Conservation (phyloP, 1,140 invertebrate species). For the Portunus trituberculatus region DNA sequence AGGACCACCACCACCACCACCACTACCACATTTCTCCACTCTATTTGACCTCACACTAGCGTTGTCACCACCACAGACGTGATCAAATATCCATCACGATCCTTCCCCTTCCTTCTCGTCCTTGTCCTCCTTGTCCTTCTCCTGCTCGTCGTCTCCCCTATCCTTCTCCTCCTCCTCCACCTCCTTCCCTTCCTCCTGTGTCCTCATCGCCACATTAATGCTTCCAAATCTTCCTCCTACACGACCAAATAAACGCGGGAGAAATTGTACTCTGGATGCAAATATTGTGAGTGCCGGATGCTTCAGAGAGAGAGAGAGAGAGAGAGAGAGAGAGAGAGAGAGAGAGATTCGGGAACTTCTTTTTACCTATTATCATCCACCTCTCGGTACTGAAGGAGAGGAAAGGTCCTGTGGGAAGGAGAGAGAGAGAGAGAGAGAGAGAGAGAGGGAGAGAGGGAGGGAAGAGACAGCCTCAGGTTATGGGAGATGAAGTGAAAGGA, state of each 20-base stretch:
- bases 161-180: too few species aligned
- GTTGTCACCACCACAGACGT: background rate
- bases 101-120: background rate
- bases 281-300: background rate
- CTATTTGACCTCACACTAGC: background rate
- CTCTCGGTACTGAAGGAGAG: background rate
- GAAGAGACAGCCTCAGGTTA: background rate
- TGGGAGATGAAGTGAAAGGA: background rate
- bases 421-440: background rate
- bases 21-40: background rate
- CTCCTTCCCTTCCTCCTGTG: background rate
- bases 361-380: background rate
- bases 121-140: too few species aligned
- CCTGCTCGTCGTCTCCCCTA: too few species aligned
- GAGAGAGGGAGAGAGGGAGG: background rate
- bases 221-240: background rate
- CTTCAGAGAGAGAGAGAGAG: conserved; percentile 35
- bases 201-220: background rate
- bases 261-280: background rate
- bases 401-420: background rate
- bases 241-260: background rate
- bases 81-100: background rate
- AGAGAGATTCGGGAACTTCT: background rate
- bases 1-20: background rate
- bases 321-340: conserved; percentile 39